phyloP scores from a whole-genome alignment of 2,797 vertebrate genomes.

The Oophaga sylvatica region DNA sequence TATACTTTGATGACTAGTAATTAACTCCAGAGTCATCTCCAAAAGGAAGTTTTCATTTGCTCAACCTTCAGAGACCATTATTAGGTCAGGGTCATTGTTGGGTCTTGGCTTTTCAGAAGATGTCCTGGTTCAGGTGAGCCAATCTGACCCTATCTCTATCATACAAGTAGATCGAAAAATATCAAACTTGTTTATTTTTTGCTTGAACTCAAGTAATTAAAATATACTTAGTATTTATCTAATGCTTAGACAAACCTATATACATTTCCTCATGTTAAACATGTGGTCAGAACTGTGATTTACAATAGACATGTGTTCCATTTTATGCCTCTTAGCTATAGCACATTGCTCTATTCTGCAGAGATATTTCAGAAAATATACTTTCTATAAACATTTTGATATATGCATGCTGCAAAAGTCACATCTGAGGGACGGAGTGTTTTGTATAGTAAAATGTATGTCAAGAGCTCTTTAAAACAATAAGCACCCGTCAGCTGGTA shows the following conservation, averaged over 20 bases:
- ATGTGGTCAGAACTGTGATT: constrained; percentile 15
- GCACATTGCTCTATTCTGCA: constrained; percentile 23
- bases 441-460: constrained; percentile 44
- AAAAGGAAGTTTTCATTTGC: not conserved
- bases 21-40: not conserved
- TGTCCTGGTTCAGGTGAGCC: not conserved
- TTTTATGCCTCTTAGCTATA: constrained; percentile 12
- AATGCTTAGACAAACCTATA: not conserved
- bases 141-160: not conserved
- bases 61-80: not conserved
- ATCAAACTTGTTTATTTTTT: not conserved
- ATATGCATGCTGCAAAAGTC: constrained; percentile 10
- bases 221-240: constrained; percentile 3
- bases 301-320: constrained; percentile 36
- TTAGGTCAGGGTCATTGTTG: not conserved
- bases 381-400: constrained; percentile 39
- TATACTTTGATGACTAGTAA: not conserved
- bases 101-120: not conserved
- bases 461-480: constrained; percentile 49
- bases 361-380: constrained; percentile 29
- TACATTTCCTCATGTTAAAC: not conserved
- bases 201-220: not conserved
- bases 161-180: not conserved
- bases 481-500: constrained; percentile 49
- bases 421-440: constrained; percentile 43